Conservation (phyloP, 2,797 vertebrate genomes). For the Antrozous pallidus region DNA sequence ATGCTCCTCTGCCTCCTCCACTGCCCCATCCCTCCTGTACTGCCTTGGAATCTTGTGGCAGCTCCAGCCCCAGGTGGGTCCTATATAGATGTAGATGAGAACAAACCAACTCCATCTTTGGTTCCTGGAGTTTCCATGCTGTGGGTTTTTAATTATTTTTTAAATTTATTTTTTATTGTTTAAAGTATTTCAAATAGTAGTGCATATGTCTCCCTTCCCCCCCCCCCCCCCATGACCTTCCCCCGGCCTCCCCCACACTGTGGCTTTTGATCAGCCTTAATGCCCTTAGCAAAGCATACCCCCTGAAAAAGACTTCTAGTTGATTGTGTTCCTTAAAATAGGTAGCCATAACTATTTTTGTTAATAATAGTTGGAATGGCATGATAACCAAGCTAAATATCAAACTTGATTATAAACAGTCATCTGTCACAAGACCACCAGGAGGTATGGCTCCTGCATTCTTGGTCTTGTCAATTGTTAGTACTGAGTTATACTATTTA, state of each 20-base stretch:
- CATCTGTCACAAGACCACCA: neutral
- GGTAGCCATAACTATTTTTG: neutral
- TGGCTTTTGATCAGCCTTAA: neutral
- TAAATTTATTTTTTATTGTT: no score
- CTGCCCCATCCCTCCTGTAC: fast-evolving
- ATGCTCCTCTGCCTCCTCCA: neutral
- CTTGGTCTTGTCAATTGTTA: neutral
- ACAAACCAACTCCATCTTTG: neutral
- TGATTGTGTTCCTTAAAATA: neutral
- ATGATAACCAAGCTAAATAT: neutral
- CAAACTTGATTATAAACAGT: neutral
- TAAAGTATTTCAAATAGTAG: no score
- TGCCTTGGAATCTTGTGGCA: neutral
- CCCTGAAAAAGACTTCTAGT: neutral
- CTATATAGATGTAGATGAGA: neutral
- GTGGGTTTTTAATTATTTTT: no score
- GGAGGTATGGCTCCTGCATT: neutral
- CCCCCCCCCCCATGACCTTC: no score
- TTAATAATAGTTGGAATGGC: neutral
- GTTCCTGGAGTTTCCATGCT: neutral
- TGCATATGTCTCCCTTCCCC: no score
- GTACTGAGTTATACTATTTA: neutral
- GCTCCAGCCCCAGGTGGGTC: neutral
- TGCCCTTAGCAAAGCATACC: neutral
- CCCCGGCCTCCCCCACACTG: no score